Evolutionary conservation across 1,140 invertebrate genomes (phyloP), one percentile per base, ranked within the genome.

Genomic region (Habropoda laboriosa): DNA sequence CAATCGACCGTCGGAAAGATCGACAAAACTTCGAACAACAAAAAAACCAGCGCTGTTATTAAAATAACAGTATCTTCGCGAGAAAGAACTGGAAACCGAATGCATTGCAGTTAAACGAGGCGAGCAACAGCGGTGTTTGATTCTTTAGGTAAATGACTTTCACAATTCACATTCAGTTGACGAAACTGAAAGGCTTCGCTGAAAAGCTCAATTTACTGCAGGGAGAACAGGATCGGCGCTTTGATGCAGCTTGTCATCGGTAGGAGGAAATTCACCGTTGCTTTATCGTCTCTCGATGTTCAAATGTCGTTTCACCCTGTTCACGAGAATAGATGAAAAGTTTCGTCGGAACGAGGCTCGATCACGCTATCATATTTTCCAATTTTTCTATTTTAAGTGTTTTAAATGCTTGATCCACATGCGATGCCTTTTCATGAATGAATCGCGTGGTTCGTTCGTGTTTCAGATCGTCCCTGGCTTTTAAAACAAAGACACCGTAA

Each of bases 401-500:
- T 30, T 16, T 27, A 30, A 1, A 6, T 42, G 27, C 12, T 12
- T 40, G 24, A 21, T 32, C 24, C 51, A 42, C 70, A 58, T 30
- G 70, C 40, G 42, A 60, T 45, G 55, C 42, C 10, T 35, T 73
- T 73, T 60, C 57, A 47, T 60, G 55, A 60, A 73, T 60, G 70
- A 60, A 60, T 30, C 55, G 40, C 55, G 40, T 40, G 49, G n/a
- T 7, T 73, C 53, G 70, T 60, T 60, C 47, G 27, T 30, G 3
- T 21, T 32, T 4, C 13, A 10, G 16, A 60, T 38, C 70, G 40
- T 27, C 7, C 10, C 21, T 30, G 24, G 1, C 53, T 24, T 38
- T n/a, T 30, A 24, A 21, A 49, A 38, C 27, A 7, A 38, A 49
- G 2, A 2, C 27, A 47, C 70, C 27, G 24, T 57, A 47, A 60